Conservation (phyloP, 2,797 vertebrate genomes). For the Psittacula echo region DNA sequence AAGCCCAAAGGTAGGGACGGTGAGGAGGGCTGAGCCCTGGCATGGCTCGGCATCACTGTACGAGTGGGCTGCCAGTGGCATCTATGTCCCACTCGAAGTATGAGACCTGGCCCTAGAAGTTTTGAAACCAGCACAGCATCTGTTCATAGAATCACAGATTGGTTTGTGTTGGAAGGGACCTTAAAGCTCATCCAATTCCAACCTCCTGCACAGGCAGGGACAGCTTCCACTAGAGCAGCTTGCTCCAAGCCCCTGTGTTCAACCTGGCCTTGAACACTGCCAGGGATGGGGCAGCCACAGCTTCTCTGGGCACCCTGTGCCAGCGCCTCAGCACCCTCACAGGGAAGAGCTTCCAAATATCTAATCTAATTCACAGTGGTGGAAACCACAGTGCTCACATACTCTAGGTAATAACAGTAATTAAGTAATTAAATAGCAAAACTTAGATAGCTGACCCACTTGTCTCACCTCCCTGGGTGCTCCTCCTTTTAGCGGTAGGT, state of each 20-base stretch:
- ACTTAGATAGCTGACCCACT: not conserved
- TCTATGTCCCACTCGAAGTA: rapidly evolving
- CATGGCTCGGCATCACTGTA: rapidly evolving
- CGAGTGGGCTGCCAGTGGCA: not conserved
- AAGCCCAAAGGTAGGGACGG: not conserved
- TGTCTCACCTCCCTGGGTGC: conserved; percentile 56
- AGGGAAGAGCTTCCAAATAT: not conserved
- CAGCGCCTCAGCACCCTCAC: not conserved
- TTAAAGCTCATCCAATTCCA: not conserved
- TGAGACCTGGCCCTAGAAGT: not conserved
- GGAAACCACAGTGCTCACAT: rapidly evolving
- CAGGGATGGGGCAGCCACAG: not conserved
- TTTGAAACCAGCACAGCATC: not conserved
- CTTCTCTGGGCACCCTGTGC: not conserved
- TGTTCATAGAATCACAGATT: not conserved
- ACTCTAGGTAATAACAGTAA: not conserved
- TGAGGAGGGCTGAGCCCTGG: rapidly evolving
- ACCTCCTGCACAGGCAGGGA: not conserved
- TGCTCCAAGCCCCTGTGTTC: not conserved
- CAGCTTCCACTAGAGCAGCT: not conserved
- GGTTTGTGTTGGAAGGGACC: not conserved
- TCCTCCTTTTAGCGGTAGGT: not conserved
- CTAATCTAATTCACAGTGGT: not conserved
- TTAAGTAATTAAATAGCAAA: not conserved
- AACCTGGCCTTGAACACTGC: too few relatives aligned